phyloP scores from a whole-genome alignment of 2,888 invertebrate genomes.

The Zaprionus bogoriensis region DNA sequence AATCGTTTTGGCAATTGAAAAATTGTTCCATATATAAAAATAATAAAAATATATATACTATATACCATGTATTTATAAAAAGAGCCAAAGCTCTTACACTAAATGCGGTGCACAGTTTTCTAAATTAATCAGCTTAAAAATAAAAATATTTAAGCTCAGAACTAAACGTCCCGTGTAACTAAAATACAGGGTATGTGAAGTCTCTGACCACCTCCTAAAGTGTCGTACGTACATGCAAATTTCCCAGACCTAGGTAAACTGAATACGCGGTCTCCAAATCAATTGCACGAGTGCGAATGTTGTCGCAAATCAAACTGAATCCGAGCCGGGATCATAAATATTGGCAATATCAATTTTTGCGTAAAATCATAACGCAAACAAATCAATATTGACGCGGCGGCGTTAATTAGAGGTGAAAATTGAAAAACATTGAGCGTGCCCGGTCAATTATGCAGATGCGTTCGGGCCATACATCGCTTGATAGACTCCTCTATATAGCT shows the following conservation, averaged over 20 bases:
- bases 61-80: too few relatives aligned
- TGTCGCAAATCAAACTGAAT: conserved; percentile 33
- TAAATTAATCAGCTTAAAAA: background rate
- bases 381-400: conserved; percentile 46
- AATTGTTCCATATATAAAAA: too few relatives aligned
- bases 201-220: background rate
- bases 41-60: too few relatives aligned
- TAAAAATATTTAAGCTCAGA: background rate
- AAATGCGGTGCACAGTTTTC: background rate
- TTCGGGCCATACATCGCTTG: background rate
- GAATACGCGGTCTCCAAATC: conserved; percentile 5
- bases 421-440: conserved; percentile 67
- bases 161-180: background rate
- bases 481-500: background rate
- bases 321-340: conserved; percentile 58
- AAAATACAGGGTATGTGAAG: background rate
- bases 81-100: too few relatives aligned
- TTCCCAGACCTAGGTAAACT: conserved; percentile 2
- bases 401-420: conserved; percentile 76
- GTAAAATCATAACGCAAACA: conserved; percentile 40
- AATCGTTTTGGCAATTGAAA: too few relatives aligned
- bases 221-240: background rate
- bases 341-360: conserved; percentile 51
- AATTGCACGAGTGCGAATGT: conserved; percentile 17
- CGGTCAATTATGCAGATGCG: conserved; percentile 63